Evolutionary conservation across 2,113 vertebrate species (phyloP).

Genomic region (Rissa tridactyla): DNA sequence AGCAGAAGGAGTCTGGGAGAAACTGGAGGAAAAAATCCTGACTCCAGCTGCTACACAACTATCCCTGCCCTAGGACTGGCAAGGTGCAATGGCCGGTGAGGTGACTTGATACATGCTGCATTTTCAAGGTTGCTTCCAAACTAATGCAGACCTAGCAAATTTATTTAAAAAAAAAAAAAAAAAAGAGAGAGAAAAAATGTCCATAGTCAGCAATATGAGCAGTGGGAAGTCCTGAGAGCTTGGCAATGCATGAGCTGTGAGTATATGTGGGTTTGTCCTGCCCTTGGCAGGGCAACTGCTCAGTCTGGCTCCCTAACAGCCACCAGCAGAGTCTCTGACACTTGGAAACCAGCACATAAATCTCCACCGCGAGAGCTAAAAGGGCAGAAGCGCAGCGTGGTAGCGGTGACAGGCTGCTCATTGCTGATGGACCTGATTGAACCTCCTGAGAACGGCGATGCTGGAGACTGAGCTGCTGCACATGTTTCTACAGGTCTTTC

Average conservation of each 20-base stretch:
- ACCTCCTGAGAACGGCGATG: not conserved
- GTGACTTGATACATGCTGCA: not conserved
- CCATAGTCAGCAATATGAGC: not conserved
- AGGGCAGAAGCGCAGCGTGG: not conserved
- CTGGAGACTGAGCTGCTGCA: not conserved
- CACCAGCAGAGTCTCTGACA: not conserved
- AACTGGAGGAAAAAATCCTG: not conserved
- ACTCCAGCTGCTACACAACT: not conserved
- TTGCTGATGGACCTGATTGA: not conserved
- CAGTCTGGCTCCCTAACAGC: not conserved
- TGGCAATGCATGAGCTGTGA: not conserved
- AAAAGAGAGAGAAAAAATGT: not conserved
- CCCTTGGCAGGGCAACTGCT: not conserved
- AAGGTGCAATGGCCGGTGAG: fast-evolving
- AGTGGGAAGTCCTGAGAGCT: not conserved
- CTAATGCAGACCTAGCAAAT: not conserved
- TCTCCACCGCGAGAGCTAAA: not conserved
- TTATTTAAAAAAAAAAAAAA: not conserved
- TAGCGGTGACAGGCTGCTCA: not conserved
- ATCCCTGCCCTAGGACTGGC: not conserved
- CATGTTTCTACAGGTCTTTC: slow-evolving; percentile 77
- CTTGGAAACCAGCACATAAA: not conserved
- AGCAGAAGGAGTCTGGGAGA: not conserved
- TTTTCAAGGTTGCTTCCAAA: not conserved
- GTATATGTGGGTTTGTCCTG: not conserved